Conservation (phyloP, 2,888 invertebrate species). For the Sturmia bella region DNA sequence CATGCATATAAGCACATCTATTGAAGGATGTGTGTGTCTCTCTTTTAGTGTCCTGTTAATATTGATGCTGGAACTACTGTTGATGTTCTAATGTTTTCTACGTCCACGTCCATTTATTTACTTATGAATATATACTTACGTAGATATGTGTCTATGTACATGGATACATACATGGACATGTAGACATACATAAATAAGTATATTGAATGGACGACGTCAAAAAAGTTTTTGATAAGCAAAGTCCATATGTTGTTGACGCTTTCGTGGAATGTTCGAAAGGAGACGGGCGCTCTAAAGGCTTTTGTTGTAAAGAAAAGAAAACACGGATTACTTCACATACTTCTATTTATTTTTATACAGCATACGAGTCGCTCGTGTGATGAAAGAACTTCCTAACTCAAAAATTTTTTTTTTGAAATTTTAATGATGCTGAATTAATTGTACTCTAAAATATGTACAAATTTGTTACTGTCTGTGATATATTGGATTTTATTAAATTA, state of each 20-base stretch:
- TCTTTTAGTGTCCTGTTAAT: slow-evolving; percentile 52
- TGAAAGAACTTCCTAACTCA: not conserved
- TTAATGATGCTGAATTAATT: too few species aligned
- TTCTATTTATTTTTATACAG: slow-evolving; percentile 23
- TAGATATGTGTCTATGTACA: slow-evolving; percentile 6
- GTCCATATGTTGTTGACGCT: slow-evolving; percentile 53
- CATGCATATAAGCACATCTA: not conserved
- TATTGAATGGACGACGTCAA: slow-evolving; percentile 30
- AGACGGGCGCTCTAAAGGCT: slow-evolving; percentile 43
- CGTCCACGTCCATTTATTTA: slow-evolving; percentile 21
- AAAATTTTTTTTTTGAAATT: too few species aligned
- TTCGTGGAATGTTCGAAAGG: slow-evolving; percentile 38
- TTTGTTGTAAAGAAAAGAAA: slow-evolving; percentile 33
- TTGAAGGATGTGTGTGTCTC: slow-evolving; percentile 46
- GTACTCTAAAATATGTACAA: too few species aligned
- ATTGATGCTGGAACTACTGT: slow-evolving; percentile 29
- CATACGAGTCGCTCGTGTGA: slow-evolving; percentile 1
- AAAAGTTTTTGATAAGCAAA: slow-evolving; percentile 45
- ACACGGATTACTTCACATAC: slow-evolving; percentile 4
- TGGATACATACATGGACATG: slow-evolving; percentile 13
- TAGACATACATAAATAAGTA: slow-evolving; percentile 13
- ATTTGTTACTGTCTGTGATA: too few species aligned
- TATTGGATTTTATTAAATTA: too few species aligned
- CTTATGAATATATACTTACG: slow-evolving; percentile 10
- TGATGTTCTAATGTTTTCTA: slow-evolving; percentile 28